These are phyloP conservation scores for Carcinoscorpius rotundicauda DNA, from an alignment of 1,140 invertebrate genomes.

Conservation along the genomic window DNA sequence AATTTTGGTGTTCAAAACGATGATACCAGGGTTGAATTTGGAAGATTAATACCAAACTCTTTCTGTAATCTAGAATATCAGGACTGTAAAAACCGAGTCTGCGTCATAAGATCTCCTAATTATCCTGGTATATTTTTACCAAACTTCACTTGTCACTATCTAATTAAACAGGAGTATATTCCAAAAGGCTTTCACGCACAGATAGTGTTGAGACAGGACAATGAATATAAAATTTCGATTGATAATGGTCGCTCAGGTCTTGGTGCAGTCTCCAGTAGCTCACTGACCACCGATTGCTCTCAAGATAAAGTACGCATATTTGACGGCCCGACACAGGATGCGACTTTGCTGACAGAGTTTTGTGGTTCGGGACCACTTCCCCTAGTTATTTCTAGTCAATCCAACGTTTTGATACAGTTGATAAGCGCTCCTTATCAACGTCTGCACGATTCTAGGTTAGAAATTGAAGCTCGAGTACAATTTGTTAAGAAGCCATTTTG, in stretches of 20 bases:
- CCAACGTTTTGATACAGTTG: conserved; percentile 74
- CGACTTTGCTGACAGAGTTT: conserved; percentile 74
- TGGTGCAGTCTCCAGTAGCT: not conserved
- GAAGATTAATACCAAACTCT: conserved; percentile 4
- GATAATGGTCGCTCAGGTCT: not conserved
- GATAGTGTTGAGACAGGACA: conserved; percentile 20
- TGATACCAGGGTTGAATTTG: conserved; percentile 7
- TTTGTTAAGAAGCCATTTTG: conserved; percentile 33
- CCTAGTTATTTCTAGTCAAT: conserved; percentile 62
- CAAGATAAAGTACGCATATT: conserved; percentile 78
- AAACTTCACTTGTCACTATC: conserved; percentile 69
- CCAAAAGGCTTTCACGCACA: conserved; percentile 13
- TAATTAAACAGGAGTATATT: conserved; percentile 32
- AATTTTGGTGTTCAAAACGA: not conserved
- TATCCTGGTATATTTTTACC: conserved; percentile 73
- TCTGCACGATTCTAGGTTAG: conserved; percentile 55
- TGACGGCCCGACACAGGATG: conserved; percentile 73
- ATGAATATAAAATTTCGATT: conserved; percentile 25
- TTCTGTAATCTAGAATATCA: conserved; percentile 19
- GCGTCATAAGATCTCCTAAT: conserved; percentile 48
- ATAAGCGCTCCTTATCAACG: conserved; percentile 76
- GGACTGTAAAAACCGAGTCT: conserved; percentile 19
- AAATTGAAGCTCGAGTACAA: conserved; percentile 69
- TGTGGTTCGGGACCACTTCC: conserved; percentile 73
- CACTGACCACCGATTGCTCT: conserved; percentile 54